Base-by-base conservation (phyloP, 2,888 invertebrate genomes). In the Latheticus oryzae region DNA sequence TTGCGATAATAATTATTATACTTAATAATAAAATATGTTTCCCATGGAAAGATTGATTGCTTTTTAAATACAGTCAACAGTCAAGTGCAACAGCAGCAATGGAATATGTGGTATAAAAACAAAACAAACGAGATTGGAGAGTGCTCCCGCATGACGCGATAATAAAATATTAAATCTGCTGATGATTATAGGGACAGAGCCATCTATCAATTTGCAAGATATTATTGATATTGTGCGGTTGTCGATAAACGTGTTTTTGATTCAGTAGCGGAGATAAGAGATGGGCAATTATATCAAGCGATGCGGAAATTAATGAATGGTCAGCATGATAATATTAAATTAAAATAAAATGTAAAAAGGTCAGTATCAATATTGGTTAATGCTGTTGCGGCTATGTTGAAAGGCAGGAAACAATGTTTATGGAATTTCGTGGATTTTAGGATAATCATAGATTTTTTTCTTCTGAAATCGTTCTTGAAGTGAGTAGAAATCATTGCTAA, bases 201-300 rank as follows among this genome's bases (percentile, higher is more conserved):
- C 33, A 33, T 47, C 47, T 33, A 47, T 47, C 47, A 47, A 47
- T 47, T 47, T 47, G 47, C 33, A 21, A 47, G 33, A 35, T 33
- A 32, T 47, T 47, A 47, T 47, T 47, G 47, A 47, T 47, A 47
- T 24, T 47, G 35, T 45, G 47, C 23, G 35, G 33, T 35, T 7
- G 33, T 33, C 47, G 12, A 35, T 47, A 35, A 47, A 47, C 47
- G 47, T 33, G 47, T 33, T 23, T 9, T 5, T 13, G 26, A 42
- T 1, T 4, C 32, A 32, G 32, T 32, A 16, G 32, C 24, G 24
- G 40, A 38, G 28, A n/a, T 11, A 8, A 2, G 28, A n/a, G n/a
- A n/a, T n/a, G n/a, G 3, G 26, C 4, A n/a, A 26, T n/a, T 2
- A 3, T 5, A 26, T 26, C 2, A 3, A 5, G 26, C n/a, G n/a